These are phyloP conservation scores for Columbina picui DNA, from an alignment of 2,113 vertebrate genomes.

Conservation along the genomic window DNA sequence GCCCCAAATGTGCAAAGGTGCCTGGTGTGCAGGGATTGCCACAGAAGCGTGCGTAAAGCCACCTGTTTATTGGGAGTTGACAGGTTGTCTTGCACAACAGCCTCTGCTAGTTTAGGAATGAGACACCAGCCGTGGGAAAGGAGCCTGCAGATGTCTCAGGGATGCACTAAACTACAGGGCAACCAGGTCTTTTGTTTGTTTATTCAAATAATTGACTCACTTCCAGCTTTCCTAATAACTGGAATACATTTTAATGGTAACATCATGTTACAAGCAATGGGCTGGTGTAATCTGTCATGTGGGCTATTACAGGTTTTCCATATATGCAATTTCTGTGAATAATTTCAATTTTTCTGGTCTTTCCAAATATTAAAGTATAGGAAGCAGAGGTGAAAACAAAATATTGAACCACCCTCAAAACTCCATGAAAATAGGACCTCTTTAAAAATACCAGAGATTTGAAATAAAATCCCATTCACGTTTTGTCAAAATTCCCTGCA, in stretches of 20 bases:
- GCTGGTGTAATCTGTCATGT: accelerated
- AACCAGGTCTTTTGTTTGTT: constrained; percentile 53
- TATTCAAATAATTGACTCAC: constrained; percentile 59
- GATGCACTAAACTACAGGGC: background rate
- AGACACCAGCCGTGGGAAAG: constrained; percentile 62
- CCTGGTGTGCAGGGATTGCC: background rate
- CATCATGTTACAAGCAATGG: background rate
- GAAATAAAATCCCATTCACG: background rate
- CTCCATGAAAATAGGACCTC: background rate
- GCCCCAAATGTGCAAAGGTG: background rate
- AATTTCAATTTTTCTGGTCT: background rate
- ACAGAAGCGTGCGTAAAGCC: background rate
- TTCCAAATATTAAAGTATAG: background rate
- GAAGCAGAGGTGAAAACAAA: background rate
- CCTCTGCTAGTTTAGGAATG: constrained; percentile 45
- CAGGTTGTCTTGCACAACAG: constrained; percentile 54
- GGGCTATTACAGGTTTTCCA: background rate
- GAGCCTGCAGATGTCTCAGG: background rate
- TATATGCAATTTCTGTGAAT: background rate
- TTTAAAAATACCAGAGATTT: background rate
- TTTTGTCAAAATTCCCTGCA: background rate
- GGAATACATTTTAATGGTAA: background rate
- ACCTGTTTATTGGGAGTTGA: constrained; percentile 40
- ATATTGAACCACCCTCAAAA: background rate
- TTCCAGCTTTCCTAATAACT: constrained; percentile 50